Conservation (phyloP, 2,888 invertebrate genomes). For the Tachina grossa region DNA sequence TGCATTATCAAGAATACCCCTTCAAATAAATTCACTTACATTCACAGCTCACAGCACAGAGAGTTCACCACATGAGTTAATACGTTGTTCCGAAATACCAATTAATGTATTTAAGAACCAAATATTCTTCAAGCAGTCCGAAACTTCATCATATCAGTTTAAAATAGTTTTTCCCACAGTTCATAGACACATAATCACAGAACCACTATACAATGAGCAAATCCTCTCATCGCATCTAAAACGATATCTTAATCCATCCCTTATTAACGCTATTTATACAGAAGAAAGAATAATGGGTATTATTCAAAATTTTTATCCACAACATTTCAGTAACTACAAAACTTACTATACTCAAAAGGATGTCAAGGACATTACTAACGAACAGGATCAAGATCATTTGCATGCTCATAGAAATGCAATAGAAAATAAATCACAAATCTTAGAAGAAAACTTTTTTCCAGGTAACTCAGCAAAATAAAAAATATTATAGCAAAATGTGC, state of each 20-base stretch:
- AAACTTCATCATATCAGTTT: neutral
- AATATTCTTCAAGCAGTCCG: neutral
- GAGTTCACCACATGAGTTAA: neutral
- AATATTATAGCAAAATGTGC: neutral
- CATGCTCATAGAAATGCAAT: neutral
- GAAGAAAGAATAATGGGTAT: neutral
- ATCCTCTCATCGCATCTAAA: neutral
- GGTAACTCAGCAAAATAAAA: neutral
- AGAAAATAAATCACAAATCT: too few relatives aligned
- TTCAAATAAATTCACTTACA: neutral
- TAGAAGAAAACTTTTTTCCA: too few relatives aligned
- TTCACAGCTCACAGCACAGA: neutral
- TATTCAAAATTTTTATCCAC: constrained; percentile 7
- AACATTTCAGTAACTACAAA: constrained; percentile 17
- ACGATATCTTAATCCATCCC: neutral
- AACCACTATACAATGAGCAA: neutral
- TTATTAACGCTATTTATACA: neutral
- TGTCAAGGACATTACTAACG: neutral
- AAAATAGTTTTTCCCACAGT: neutral
- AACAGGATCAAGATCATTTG: neutral
- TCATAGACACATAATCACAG: neutral
- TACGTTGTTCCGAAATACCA: neutral
- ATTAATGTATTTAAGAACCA: constrained; percentile 5
- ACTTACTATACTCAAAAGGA: too few relatives aligned
- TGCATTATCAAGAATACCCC: neutral